These are phyloP conservation scores for cattle (Bos taurus) DNA, from an alignment of 2,113 vertebrate species.

Conservation along the genomic window ARS-UCD2.0 NC_037333.1:73042501-73043000, in stretches of 20 bases:
- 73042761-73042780: not conserved
- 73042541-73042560: not conserved
- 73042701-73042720: not conserved
- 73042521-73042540: not conserved
- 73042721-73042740: not conserved
- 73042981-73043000: not conserved
- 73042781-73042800: not conserved
- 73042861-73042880: not conserved
- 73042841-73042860: not conserved
- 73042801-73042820: not conserved
- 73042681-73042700: not conserved
- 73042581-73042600: not conserved
- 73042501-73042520: not conserved
- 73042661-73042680: not conserved
- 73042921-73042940: not conserved
- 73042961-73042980: not conserved
- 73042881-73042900: not conserved
- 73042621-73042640: not conserved
- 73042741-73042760: not conserved
- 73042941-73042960: not conserved
- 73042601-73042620: not conserved
- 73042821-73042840: not conserved
- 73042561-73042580: not conserved
- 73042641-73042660: not conserved
- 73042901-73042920: not conserved